A percentile compares a stretch with the other conserved stretches of the same genome.
These are phyloP conservation scores for Mactromeris polynyma DNA, from an alignment of 2,888 invertebrate genomes.

Conservation along the genomic window DNA sequence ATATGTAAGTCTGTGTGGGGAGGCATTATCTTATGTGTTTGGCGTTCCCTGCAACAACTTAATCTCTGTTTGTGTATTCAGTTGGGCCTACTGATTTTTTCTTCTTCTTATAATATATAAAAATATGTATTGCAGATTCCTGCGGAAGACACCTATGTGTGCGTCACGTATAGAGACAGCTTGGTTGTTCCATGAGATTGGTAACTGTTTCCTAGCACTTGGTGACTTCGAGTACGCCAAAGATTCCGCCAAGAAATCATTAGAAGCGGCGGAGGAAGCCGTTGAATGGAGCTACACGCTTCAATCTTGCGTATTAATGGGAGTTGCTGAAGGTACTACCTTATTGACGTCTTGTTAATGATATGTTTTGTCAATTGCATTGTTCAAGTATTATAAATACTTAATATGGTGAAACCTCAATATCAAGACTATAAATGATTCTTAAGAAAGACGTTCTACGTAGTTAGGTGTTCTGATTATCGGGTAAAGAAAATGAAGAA, in stretches of 20 bases:
- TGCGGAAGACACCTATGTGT: constrained; percentile 74
- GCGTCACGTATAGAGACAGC: constrained; percentile 74
- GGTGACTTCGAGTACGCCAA: constrained; percentile 79
- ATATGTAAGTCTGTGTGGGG: too few species aligned
- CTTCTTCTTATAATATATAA: too few species aligned
- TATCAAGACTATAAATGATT: neutral
- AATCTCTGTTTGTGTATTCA: too few species aligned
- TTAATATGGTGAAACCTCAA: neutral
- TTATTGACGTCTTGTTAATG: too few species aligned
- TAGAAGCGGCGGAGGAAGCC: constrained; percentile 80
- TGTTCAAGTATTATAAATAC: too few species aligned
- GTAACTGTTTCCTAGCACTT: constrained; percentile 86
- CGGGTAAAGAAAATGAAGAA: too few species aligned
- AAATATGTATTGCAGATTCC: constrained; percentile 66
- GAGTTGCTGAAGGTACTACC: constrained; percentile 83
- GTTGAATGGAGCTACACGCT: constrained; percentile 83
- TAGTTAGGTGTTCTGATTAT: too few species aligned
- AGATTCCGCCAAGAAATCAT: constrained; percentile 81
- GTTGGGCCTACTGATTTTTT: too few species aligned
- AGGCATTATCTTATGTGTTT: too few species aligned
- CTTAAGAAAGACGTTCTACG: neutral
- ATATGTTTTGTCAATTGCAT: neutral
- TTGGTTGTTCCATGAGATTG: constrained; percentile 87
- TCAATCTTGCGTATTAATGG: constrained; percentile 83
- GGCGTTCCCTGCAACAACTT: too few species aligned